Conservation (phyloP, 2,113 vertebrate genomes). For the Dermatemys mawii region DNA sequence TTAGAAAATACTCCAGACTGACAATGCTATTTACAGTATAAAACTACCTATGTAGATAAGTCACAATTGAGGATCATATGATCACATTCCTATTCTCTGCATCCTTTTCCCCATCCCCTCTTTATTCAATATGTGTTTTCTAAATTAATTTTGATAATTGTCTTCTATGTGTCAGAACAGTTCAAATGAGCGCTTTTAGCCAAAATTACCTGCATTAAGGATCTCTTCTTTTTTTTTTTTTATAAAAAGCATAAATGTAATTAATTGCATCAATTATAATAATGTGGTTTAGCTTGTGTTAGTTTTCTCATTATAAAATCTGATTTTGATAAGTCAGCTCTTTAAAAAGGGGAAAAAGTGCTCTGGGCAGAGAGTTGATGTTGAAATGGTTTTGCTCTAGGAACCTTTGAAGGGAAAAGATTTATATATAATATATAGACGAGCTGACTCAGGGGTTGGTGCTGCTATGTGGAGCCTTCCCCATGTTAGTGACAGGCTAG, state of each 20-base stretch:
- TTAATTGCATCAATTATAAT: conserved; percentile 72
- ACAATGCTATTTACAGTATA: neutral
- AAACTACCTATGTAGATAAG: accelerated
- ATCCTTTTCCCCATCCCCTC: neutral
- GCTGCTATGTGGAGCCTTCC: conserved; percentile 14
- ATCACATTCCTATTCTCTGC: neutral
- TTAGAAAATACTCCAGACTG: neutral
- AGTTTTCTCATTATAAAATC: conserved; percentile 53
- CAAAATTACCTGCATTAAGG: conserved; percentile 66
- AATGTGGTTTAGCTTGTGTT: conserved; percentile 62
- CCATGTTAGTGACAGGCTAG: neutral
- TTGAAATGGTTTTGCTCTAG: neutral
- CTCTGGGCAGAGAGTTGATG: conserved; percentile 50
- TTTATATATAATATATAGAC: neutral
- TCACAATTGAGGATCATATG: neutral
- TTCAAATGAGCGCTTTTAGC: conserved; percentile 48
- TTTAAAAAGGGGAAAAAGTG: conserved; percentile 36
- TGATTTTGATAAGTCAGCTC: conserved; percentile 64
- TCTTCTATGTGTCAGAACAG: conserved; percentile 47
- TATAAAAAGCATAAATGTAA: conserved; percentile 60
- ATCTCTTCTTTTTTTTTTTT: neutral
- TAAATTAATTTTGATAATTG: conserved; percentile 49
- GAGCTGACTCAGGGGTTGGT: conserved; percentile 1
- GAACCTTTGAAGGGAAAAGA: conserved; percentile 11
- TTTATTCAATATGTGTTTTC: neutral